Percentiles rank a stretch among this genome's conserved stretches.
phyloP scores from a whole-genome alignment of 2,888 invertebrate genomes.

The Stramonita haemastoma region DNA sequence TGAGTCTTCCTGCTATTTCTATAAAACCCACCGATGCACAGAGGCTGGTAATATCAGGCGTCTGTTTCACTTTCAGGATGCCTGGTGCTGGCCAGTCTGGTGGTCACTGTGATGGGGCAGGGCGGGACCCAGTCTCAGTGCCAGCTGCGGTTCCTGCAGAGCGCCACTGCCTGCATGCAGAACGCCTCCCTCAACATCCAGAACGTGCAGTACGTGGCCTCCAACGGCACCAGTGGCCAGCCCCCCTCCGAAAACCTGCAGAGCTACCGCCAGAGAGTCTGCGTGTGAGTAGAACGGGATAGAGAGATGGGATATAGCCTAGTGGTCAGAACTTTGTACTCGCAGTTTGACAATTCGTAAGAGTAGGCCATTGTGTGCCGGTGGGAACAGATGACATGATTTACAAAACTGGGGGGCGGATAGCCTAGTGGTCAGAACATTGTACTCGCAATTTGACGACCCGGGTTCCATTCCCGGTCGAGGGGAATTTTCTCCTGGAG shows the following conservation, averaged over 20 bases:
- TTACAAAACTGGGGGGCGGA: no score
- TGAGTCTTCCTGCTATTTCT: background rate
- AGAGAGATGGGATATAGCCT: no score
- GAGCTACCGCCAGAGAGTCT: conserved; percentile 18
- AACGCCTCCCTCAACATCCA: conserved; percentile 49
- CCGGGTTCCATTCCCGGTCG: no score
- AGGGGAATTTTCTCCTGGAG: no score
- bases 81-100: background rate
- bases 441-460: no score
- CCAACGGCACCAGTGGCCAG: conserved; percentile 50
- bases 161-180: conserved; percentile 51
- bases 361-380: no score
- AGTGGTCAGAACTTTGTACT: no score
- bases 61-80: background rate
- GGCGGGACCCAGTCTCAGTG: conserved; percentile 45
- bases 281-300: conserved; percentile 7
- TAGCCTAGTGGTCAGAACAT: no score
- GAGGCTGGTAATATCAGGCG: no score
- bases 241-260: conserved; percentile 28
- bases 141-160: conserved; percentile 48
- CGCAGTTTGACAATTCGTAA: no score
- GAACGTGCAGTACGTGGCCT: conserved; percentile 50
- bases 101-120: conserved; percentile 30
- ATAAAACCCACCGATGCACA: background rate
- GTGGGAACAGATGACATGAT: no score